Base-by-base conservation (phyloP, 1,140 invertebrate genomes). In the Papilio glaucus region DNA sequence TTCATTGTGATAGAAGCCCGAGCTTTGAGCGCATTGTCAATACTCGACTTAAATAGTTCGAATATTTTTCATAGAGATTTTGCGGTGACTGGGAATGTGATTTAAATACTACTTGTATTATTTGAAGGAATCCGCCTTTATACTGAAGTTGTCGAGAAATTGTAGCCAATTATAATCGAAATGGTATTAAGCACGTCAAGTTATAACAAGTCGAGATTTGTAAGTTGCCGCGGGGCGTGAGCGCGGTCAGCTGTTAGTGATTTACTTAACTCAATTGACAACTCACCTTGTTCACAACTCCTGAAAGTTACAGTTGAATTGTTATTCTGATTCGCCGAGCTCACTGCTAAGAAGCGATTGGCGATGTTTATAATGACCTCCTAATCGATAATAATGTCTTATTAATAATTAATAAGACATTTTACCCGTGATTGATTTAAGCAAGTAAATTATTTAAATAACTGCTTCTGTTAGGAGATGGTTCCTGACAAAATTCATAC, bases 41-140 rank as follows among this genome's bases (percentile, higher is more conserved):
- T 18, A 53, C 49, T 53, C 10, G 49, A 53, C 49, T 24, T 53
- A 53, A 53, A 53, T 53, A 53, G 49, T 53, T 21, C 49, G 49
- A 53, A 53, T 53, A n/a, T n/a, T n/a, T n/a, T n/a, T n/a, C 49
- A 53, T 26, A 53, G 8, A 53, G 18, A 53, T 53, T 53, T 53
- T 18, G 42, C 15, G 21, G 21, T 9, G 49, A 53, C 18, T 53
- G 8, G 2, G 12, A 24, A 53, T 24, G 49, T 1, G 15, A 53
- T 53, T 53, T 53, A 53, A 24, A n/a, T n/a, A n/a, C n/a, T n/a
- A n/a, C n/a, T n/a, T n/a, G n/a, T n/a, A n/a, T n/a, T n/a, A n/a
- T n/a, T n/a, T n/a, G n/a, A n/a, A n/a, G n/a, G n/a, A n/a, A n/a
- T n/a, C n/a, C n/a, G n/a, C n/a, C 21, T 4, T 9, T 57, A 12